phyloP scores from a whole-genome alignment of 2,888 invertebrate species.

The Melipona bicolor region DNA sequence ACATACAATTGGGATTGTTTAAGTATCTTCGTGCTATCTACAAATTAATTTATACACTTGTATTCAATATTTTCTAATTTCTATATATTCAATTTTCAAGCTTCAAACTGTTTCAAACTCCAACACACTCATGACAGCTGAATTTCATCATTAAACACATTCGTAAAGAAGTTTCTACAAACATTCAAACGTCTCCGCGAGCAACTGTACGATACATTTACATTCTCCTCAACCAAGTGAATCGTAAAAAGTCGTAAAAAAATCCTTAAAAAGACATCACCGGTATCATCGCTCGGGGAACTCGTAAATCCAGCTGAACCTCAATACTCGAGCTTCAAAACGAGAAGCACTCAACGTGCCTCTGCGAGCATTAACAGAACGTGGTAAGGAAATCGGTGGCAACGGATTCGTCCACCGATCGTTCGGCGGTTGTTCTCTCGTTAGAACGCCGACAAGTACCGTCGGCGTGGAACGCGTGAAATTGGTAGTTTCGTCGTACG shows the following conservation, averaged over 20 bases:
- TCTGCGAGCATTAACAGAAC: neutral
- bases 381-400: conserved; percentile 10
- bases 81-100: no score
- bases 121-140: no score
- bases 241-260: neutral
- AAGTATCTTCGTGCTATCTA: no score
- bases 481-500: conserved; percentile 32
- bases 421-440: conserved; percentile 32
- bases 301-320: neutral
- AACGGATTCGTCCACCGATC: neutral
- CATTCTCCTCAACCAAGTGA: neutral
- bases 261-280: neutral
- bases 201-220: neutral
- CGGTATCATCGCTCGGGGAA: neutral
- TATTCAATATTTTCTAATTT: no score
- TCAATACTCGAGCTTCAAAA: neutral
- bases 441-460: conserved; percentile 2
- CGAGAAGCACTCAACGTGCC: neutral
- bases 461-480: conserved; percentile 4
- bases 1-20: no score
- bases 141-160: no score
- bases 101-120: no score
- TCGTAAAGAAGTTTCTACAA: no score
- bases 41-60: no score
- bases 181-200: no score